Evolutionary conservation across 1,140 invertebrate genomes (phyloP).

Genomic region (Aphidius ervi): DNA sequence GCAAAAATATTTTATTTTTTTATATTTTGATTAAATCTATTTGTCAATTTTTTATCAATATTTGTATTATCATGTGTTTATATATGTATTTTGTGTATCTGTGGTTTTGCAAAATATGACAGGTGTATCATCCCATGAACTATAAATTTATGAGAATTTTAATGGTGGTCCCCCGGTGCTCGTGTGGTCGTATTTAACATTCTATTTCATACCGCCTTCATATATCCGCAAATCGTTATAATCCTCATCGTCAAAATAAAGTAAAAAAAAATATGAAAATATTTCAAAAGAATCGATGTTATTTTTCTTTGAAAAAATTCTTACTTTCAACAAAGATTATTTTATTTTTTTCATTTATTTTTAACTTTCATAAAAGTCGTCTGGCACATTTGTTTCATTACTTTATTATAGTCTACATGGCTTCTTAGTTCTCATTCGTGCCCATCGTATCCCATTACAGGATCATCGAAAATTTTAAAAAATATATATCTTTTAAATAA

Average conservation of each 20-base stretch:
- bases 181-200: conserved; percentile 44
- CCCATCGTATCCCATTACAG: too few relatives aligned
- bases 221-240: conserved; percentile 27
- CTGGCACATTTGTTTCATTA: conserved; percentile 47
- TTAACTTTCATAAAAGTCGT: conserved; percentile 47
- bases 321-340: not conserved
- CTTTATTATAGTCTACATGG: conserved; percentile 39
- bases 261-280: not conserved
- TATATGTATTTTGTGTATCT: too few relatives aligned
- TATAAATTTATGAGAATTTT: conserved; percentile 43
- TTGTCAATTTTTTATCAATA: too few relatives aligned
- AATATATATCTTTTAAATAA: too few relatives aligned
- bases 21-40: too few relatives aligned
- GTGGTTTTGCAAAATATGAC: conserved; percentile 10
- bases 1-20: too few relatives aligned
- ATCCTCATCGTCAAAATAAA: conserved; percentile 13
- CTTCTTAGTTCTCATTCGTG: too few relatives aligned
- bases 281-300: conserved; percentile 18
- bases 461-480: too few relatives aligned
- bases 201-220: conserved; percentile 41
- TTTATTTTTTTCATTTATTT: conserved; percentile 14
- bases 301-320: not conserved
- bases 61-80: too few relatives aligned
- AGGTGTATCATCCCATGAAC: conserved; percentile 37
- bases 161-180: conserved; percentile 37